A percentile compares a stretch with the other conserved stretches of the same genome.
Evolutionary conservation across 2,888 invertebrate genomes (phyloP).

Genomic region (Heliconius ismenius): DNA sequence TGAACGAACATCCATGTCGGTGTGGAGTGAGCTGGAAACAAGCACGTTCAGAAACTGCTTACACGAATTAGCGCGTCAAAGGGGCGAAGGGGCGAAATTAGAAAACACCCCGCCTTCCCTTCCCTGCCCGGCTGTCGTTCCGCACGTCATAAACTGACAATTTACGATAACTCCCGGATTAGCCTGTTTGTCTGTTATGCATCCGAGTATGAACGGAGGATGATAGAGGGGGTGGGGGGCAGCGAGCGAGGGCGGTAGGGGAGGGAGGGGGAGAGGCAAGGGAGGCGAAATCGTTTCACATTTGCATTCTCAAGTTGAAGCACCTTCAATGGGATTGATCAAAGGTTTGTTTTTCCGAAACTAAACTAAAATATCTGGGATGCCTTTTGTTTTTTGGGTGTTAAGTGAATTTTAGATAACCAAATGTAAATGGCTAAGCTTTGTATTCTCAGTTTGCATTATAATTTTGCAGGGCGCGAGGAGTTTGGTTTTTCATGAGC

Average conservation of each 20-base stretch:
- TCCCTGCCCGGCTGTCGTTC: conserved; percentile 62
- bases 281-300: conserved; percentile 60
- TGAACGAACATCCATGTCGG: conserved; percentile 54
- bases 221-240: conserved; percentile 36
- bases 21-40: conserved; percentile 77
- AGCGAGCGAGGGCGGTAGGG: conserved; percentile 44
- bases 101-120: conserved; percentile 62
- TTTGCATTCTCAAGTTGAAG: conserved; percentile 60
- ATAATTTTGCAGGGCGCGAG: conserved; percentile 3
- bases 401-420: conserved; percentile 27
- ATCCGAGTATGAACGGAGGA: conserved; percentile 54
- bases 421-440: conserved; percentile 9
- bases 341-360: conserved; percentile 40
- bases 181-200: conserved; percentile 81
- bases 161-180: conserved; percentile 83
- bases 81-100: conserved; percentile 79
- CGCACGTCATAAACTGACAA: conserved; percentile 83
- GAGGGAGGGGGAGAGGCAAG: conserved; percentile 40
- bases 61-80: conserved; percentile 82
- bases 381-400: conserved; percentile 21
- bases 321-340: conserved; percentile 46
- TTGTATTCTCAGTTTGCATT: conserved; percentile 16
- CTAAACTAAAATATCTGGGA: conserved; percentile 33
- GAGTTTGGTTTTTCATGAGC: conserved; percentile 18
- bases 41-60: conserved; percentile 81